Evolutionary conservation across 1,140 invertebrate species (phyloP).

Genomic region (Euglossa dilemma): DNA sequence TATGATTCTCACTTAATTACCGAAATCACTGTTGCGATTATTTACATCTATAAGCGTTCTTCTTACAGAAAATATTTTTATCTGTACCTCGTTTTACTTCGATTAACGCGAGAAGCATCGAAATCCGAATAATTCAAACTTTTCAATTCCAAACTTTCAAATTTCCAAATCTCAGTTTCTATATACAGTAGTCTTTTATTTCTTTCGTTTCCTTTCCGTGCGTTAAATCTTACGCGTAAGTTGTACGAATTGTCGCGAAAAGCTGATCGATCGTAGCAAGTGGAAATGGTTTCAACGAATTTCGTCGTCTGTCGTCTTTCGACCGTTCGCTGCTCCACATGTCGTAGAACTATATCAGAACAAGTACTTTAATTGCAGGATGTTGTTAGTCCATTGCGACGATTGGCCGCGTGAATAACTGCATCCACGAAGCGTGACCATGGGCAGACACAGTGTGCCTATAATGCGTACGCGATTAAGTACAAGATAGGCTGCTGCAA

Average conservation of each 20-base stretch:
- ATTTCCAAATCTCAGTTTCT: not conserved
- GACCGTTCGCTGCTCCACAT: constrained; percentile 31
- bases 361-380: constrained; percentile 71
- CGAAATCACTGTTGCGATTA: not conserved
- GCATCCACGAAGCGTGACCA: constrained; percentile 60
- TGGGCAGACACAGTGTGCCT: constrained; percentile 8
- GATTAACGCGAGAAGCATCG: too few relatives aligned
- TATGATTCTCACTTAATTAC: constrained; percentile 10
- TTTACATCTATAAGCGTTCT: not conserved
- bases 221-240: too few relatives aligned
- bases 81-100: too few relatives aligned
- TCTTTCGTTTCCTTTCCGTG: too few relatives aligned
- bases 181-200: not conserved
- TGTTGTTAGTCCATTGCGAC: constrained; percentile 67
- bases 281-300: constrained; percentile 28
- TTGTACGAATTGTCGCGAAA: not conserved
- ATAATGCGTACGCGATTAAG: constrained; percentile 22
- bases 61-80: too few relatives aligned
- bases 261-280: not conserved
- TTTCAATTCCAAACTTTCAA: not conserved
- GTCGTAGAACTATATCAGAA: constrained; percentile 48
- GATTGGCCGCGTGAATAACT: constrained; percentile 66
- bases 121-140: not conserved
- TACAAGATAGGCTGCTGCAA: not conserved
- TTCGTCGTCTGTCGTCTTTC: constrained; percentile 16